Evolutionary conservation across 2,113 vertebrate species (phyloP).

Genomic region (Axis porcinus): DNA sequence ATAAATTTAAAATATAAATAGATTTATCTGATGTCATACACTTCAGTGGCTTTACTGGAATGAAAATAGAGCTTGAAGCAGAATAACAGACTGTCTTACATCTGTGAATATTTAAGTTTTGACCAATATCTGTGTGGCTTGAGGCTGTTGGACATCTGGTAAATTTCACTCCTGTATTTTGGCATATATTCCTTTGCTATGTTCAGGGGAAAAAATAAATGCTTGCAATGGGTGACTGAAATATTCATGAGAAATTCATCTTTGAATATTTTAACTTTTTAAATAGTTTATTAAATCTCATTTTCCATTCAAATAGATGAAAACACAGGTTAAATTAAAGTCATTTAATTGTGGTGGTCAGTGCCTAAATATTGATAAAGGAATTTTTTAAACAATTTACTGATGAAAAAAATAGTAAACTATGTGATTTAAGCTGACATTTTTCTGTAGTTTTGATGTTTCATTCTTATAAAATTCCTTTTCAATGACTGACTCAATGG

Average conservation of each 20-base stretch:
- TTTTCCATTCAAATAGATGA: not conserved
- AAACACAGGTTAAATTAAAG: not conserved
- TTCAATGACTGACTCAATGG: not conserved
- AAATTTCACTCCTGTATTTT: constrained; percentile 56
- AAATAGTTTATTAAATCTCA: not conserved
- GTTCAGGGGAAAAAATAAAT: constrained; percentile 1
- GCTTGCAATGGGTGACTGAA: constrained; percentile 28
- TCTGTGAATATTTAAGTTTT: constrained; percentile 67
- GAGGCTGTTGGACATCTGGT: constrained; percentile 61
- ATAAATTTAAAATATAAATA: constrained; percentile 21
- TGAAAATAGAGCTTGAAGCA: constrained; percentile 40
- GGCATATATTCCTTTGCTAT: constrained; percentile 60
- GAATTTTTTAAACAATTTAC: not conserved
- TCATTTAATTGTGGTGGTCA: not conserved
- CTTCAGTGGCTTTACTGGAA: constrained; percentile 21
- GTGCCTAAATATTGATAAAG: not conserved
- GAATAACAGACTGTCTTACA: constrained; percentile 58
- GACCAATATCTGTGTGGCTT: constrained; percentile 56
- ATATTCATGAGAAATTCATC: constrained; percentile 23
- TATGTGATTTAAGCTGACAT: not conserved
- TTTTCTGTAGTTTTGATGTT: not conserved
- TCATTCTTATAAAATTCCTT: not conserved
- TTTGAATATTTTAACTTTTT: constrained; percentile 22
- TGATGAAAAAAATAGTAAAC: not conserved
- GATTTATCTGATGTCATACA: constrained; percentile 42